Evolutionary conservation across 2,113 vertebrate genomes (phyloP), one percentile per base, ranked within the genome.

Genomic region (Tor tambroides): DNA sequence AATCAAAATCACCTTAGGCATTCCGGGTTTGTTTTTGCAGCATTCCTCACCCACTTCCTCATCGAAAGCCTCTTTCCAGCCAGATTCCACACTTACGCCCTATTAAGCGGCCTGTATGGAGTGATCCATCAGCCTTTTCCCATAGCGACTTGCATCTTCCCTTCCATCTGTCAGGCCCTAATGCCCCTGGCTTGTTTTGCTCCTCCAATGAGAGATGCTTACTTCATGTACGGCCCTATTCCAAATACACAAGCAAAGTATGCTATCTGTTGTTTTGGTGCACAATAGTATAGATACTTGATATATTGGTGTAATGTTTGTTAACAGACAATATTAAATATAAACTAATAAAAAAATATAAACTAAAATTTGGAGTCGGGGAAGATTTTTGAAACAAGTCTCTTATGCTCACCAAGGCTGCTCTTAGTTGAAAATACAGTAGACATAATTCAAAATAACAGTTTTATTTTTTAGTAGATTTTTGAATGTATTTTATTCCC

Each of bases 91-190:
- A 89, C 90, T 93, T 90, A 85, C 80, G 87, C 87, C 88, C 86
- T 74, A 87, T 92, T 93, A 93, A 93, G 91, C 90, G 88, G 89
- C 91, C 86, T 87, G 87, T 41, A 85, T 87, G 77, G 56, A 81
- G 86, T 87, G 84, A 95, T 95, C 94, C 92, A 94, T 95, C 94
- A 94, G 89, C 88, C 86, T 90, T 93, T 85, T 85, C 91, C 90
- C 86, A 87, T 87, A 83, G 92, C 82, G 67, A 91, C 89, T 86
- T 83, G 51, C 83, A 85, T 89, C 90, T 88, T 92, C 91, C 87
- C 88, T 91, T 90, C 93, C 92, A 94, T 94, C 93, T 94, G 93
- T 94, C 94, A 94, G 90, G 87, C 92, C 88, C 91, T 38, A 93
- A 93, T 74, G 86, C 90, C 78, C 89, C 87, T 90, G 91, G 88